phyloP scores from a whole-genome alignment of 2,797 vertebrate genomes.

The Heteromormyrus szaboi region DNA sequence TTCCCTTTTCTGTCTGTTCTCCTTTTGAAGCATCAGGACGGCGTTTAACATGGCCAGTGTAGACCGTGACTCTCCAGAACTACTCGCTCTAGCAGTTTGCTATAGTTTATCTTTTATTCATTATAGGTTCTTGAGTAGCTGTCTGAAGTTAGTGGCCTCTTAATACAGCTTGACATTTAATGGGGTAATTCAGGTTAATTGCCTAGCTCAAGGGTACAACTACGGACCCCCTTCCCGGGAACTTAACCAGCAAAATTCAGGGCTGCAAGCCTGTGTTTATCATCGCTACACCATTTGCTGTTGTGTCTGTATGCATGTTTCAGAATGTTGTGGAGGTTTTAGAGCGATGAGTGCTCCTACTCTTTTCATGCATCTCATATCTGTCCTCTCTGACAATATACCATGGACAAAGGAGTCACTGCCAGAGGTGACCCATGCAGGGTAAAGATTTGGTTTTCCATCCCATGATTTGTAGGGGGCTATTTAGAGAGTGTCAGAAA shows the following conservation, averaged over 20 bases:
- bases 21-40: background rate
- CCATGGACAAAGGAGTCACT: background rate
- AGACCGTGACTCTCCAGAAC: background rate
- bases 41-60: background rate
- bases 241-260: background rate
- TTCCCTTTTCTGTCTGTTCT: background rate
- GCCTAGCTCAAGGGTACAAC: background rate
- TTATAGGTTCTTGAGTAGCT: background rate
- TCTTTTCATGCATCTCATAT: background rate
- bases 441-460: background rate
- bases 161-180: background rate
- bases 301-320: background rate
- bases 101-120: background rate
- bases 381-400: background rate
- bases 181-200: background rate
- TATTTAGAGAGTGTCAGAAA: background rate
- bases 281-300: background rate
- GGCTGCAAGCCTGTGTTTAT: background rate
- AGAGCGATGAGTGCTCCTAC: background rate
- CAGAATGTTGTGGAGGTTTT: background rate
- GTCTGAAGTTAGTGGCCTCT: background rate
- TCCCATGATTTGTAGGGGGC: background rate
- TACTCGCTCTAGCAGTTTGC: background rate
- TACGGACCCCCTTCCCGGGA: background rate
- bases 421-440: background rate